Evolutionary conservation across 2,888 invertebrate genomes (phyloP), one percentile per base, ranked within the genome.

Genomic region (Eretmocerus hayati): DNA sequence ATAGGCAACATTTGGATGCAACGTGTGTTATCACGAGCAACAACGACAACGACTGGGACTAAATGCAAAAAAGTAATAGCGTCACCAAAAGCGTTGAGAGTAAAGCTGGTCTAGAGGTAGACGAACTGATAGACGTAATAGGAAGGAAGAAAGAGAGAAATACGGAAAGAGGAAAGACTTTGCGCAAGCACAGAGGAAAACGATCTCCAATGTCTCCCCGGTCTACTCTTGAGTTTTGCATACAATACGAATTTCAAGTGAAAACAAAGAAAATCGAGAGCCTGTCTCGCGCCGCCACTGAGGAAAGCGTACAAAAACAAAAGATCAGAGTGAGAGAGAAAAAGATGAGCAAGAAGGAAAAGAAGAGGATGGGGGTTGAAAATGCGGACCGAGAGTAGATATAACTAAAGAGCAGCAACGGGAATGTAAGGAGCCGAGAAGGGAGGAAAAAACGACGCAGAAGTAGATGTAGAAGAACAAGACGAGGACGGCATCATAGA

Each of bases 191-290:
- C 40, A 21, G n/a, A n/a, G 38, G 46, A 38, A 52, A 48, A 42
- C 48, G 48, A 48, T 45, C 48, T 48, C 26, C 26, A 11, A 26
- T 11, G 26, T 11, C 8, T 26, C 26, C n/a, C 11, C 26, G 26
- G 8, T 11, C 11, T 11, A 11, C 26, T 11, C 8, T 11, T 6
- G 26, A 39, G 47, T 53, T 53, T 53, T 50, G 50, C 53, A 53
- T 53, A 50, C 53, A 50, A 53, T 53, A 53, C 50, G 50, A 53
- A 53, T 53, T 53, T 45, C 53, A 46, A 50, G 53, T 48, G 48
- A 53, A 53, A 53, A 53, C 50, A 53, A 53, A 53, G 50, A 53
- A 53, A 53, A 53, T 53, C 53, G 50, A 53, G 52, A 46, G 38
- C 36, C 42, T 19, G 18, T n/a, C n/a, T n/a, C n/a, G n/a, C n/a